Evolutionary conservation across 2,888 invertebrate species (phyloP).

Genomic region (Eupithecia dodoneata): DNA sequence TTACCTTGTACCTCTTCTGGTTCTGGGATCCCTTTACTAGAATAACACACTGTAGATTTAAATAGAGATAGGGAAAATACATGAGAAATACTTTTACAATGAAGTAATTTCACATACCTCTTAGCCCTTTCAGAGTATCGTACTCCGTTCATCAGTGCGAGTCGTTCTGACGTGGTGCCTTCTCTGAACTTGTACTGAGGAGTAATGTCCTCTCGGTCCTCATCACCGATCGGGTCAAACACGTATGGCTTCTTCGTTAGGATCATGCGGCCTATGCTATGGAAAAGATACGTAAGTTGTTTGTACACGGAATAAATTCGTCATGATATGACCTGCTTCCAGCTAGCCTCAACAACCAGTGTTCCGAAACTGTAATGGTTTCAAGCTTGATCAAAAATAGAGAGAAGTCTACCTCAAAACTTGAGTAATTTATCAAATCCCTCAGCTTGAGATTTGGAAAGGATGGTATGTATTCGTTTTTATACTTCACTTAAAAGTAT

Average conservation of each 20-base stretch:
- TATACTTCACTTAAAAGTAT: background rate
- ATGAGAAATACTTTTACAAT: background rate
- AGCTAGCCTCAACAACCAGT: background rate
- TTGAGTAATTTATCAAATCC: background rate
- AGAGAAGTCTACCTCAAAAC: background rate
- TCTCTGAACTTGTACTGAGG: conserved; percentile 88
- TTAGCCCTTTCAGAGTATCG: conserved; percentile 87
- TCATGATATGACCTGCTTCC: background rate
- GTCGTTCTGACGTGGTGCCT: conserved; percentile 88
- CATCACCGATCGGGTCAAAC: conserved; percentile 88
- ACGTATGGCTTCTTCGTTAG: conserved; percentile 90
- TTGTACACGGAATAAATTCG: background rate
- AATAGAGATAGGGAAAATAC: background rate
- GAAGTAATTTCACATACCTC: conserved; percentile 62
- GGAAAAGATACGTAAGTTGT: background rate
- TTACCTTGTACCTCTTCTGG: background rate
- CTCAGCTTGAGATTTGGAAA: background rate
- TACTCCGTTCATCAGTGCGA: conserved; percentile 90
- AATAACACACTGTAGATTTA: background rate
- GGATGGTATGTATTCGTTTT: no score
- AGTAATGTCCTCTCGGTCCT: conserved; percentile 89
- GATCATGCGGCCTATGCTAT: conserved; percentile 89
- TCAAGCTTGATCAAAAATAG: background rate
- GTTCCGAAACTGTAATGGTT: background rate
- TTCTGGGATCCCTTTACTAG: background rate